phyloP scores from a whole-genome alignment of 2,888 invertebrate genomes.

The Cremastobaeus sp. region DNA sequence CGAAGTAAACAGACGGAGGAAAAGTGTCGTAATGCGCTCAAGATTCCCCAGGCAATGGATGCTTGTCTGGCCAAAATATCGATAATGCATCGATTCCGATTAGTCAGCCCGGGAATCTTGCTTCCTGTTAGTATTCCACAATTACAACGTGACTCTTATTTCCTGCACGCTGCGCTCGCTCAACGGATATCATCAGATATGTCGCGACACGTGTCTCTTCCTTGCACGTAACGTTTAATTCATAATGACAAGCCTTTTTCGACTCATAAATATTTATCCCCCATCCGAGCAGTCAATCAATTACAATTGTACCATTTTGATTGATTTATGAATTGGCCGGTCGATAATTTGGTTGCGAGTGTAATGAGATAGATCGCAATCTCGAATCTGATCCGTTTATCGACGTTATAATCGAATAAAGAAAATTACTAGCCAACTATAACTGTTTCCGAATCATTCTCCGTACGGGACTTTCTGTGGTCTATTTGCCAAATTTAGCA shows the following conservation, averaged over 20 bases:
- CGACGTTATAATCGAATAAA: conserved; percentile 11
- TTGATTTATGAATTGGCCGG: too few species aligned
- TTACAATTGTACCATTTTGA: too few species aligned
- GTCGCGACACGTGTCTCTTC: conserved; percentile 54
- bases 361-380: too few species aligned
- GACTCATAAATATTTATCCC: too few species aligned
- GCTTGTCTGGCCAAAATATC: conserved; percentile 28
- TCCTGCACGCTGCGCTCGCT: conserved; percentile 36
- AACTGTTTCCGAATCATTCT: conserved; percentile 8
- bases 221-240: conserved; percentile 33
- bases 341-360: too few species aligned
- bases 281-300: too few species aligned
- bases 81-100: conserved; percentile 67
- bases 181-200: conserved; percentile 59
- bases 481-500: conserved; percentile 33
- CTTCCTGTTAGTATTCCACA: conserved; percentile 69
- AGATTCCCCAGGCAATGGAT: conserved; percentile 17
- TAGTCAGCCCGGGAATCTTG: conserved; percentile 70
- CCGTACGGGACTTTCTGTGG: not conserved
- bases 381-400: not conserved
- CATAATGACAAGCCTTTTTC: conserved; percentile 16
- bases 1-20: too few species aligned
- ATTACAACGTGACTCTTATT: conserved; percentile 60
- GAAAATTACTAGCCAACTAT: conserved; percentile 30
- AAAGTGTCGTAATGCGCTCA: conserved; percentile 17